phyloP scores from a whole-genome alignment of 1,140 invertebrate genomes.

The Nylanderia fulva region DNA sequence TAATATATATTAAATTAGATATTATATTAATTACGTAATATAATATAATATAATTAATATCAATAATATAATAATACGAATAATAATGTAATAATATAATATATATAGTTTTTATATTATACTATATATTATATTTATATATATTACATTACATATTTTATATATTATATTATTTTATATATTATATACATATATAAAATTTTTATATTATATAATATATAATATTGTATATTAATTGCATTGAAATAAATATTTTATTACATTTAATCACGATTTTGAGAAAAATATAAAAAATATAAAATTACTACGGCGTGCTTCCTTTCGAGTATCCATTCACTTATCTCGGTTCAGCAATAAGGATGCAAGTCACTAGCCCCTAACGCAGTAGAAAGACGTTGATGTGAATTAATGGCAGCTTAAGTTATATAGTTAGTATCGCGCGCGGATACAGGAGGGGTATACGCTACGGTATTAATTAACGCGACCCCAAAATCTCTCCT shows the following conservation, averaged over 20 bases:
- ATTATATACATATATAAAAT: too few species aligned
- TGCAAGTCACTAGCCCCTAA: slow-evolving; percentile 81
- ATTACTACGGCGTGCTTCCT: slow-evolving; percentile 19
- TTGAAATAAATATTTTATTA: not conserved
- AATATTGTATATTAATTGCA: too few species aligned
- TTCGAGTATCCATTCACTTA: slow-evolving; percentile 76
- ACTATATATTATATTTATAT: too few species aligned
- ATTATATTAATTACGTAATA: too few species aligned
- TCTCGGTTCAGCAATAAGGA: slow-evolving; percentile 83
- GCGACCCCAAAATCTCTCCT: slow-evolving; percentile 81
- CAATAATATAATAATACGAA: too few species aligned
- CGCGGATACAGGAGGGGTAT: slow-evolving; percentile 20
- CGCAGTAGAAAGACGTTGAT: slow-evolving; percentile 85
- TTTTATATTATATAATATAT: too few species aligned
- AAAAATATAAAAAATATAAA: not conserved
- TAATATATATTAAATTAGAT: too few species aligned
- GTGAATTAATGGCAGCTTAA: slow-evolving; percentile 86
- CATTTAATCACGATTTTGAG: not conserved
- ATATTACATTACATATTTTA: too few species aligned
- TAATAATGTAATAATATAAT: too few species aligned
- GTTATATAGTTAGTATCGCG: slow-evolving; percentile 72
- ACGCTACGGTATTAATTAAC: slow-evolving; percentile 79
- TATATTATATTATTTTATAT: too few species aligned
- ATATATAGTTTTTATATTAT: too few species aligned
- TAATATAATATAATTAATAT: too few species aligned